Base-by-base conservation (phyloP, 2,797 vertebrate genomes). In the Zenarchopterus dispar region DNA sequence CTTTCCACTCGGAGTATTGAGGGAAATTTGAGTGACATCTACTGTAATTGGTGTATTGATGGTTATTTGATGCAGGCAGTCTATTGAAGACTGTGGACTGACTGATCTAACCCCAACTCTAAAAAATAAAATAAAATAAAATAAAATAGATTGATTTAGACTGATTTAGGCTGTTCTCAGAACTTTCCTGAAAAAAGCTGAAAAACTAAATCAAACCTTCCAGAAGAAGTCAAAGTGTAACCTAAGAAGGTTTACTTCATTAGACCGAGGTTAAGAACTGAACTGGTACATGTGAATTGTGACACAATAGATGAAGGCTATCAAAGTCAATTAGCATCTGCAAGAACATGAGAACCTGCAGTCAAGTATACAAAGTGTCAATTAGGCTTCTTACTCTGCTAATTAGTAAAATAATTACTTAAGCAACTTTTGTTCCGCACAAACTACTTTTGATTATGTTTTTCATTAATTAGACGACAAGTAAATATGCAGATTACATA, bases 321-420 rank as follows among this genome's bases (percentile, higher is more conserved):
- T 79, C 59, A 64, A 70, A 71, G 67, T 73, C 60, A 55, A 68
- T 83, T 73, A 75, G 52, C 45, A 60, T 57, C 61, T 52, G 48
- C 61, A 33, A 63, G 31, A 26, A 68, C 36, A 57, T 62, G 75
- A 81, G 59, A 73, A 48, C 36, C 62, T 64, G 56, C 58, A 67
- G 56, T 67, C 61, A 69, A 67, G 54, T 65, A 68, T 45, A 63
- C 3, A 66, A 17, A 56, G 31, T 16, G 46, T 60, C 73, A 82
- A 78, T 78, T 80, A 84, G 54, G 48, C 10, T 57, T 48, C 33
- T 42, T 46, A 56, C 44, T 33, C 49, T 62, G 11, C 54, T 70
- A 70, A 76, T 71, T 77, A 74, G 18, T 11, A 16, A 36, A 28
- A 23, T 75, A 73, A 82, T 84, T 79, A 80, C 44, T 72, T 60